Evolutionary conservation across 2,113 vertebrate genomes (phyloP), one percentile per base, ranked within the genome.

Genomic region (Ptyas mucosa): DNA sequence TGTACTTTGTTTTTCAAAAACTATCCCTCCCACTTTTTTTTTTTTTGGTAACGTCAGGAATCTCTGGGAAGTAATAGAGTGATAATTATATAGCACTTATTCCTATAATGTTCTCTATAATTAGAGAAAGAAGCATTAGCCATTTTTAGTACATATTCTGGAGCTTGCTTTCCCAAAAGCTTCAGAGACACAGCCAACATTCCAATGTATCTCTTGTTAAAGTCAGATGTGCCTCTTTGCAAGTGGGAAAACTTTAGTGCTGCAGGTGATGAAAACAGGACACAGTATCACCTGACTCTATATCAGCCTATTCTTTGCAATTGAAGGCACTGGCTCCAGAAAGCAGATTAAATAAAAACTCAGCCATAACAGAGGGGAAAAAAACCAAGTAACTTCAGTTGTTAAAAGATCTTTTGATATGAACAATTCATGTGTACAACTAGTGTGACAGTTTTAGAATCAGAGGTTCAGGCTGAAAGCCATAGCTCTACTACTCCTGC

Each of bases 1-100:
- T 95, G 94, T 93, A 81, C 8, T 81, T 81, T 34, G 92, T 95
- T 95, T 96, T 93, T 91, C 91, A 64, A 64, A 90, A 39, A 39
- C 15, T 39, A 81, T 81, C 34, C 15, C 18, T 69, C 34, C 92
- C 93, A 90, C 95, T 95, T 61, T 95, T 96, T 94, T 39, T 96
- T 95, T 96, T 93, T 64, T 12, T 4, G 10, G 93, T 96, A 91
- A 58, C 90, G 69, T 43, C 43, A 34, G 55, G 93, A 96, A 93
- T 95, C 93, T 96, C 94, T 94, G 52, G 85, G 90, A 95, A 94
- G 94, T 93, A 92, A 95, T 92, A 95, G 94, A 92, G 75, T 1
- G 34, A 92, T 89, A 92, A 90, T 93, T 95, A 94, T 26, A 88
- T 93, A 93, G 93, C 91, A 91, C 89, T 94, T 93, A 90, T 91